Evolutionary conservation across 2,888 invertebrate species (phyloP).

Genomic region (Ptychoptera albimana): DNA sequence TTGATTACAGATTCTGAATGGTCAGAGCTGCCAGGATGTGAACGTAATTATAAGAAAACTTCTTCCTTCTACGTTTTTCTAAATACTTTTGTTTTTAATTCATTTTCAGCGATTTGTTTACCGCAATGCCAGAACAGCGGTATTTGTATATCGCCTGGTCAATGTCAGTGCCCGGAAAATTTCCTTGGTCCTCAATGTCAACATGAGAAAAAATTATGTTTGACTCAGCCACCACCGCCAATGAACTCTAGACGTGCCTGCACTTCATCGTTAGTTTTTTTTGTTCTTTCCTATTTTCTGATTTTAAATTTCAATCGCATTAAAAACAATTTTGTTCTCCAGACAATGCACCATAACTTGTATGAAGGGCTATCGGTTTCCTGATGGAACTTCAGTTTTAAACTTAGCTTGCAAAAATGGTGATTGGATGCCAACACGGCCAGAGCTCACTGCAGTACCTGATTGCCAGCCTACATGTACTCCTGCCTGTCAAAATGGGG

Average conservation of each 20-base stretch:
- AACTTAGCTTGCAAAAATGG: slow-evolving; percentile 54
- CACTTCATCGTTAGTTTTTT: slow-evolving; percentile 40
- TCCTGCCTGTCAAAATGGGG: slow-evolving; percentile 65
- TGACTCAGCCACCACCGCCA: slow-evolving; percentile 46
- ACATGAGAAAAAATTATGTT: slow-evolving; percentile 53
- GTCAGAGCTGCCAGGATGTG: slow-evolving; percentile 39
- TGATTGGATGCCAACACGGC: slow-evolving; percentile 49
- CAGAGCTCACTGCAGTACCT: slow-evolving; percentile 44
- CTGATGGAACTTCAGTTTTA: slow-evolving; percentile 50
- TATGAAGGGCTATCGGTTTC: slow-evolving; percentile 47
- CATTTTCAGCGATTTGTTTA: slow-evolving; percentile 49
- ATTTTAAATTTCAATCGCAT: not conserved
- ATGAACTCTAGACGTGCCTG: slow-evolving; percentile 48
- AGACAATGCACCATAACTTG: slow-evolving; percentile 55
- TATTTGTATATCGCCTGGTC: slow-evolving; percentile 56
- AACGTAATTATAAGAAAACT: slow-evolving; percentile 33
- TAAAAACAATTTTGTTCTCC: slow-evolving; percentile 11
- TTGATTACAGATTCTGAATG: slow-evolving; percentile 30
- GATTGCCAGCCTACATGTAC: slow-evolving; percentile 53
- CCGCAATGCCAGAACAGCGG: slow-evolving; percentile 68
- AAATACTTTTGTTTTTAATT: slow-evolving; percentile 6
- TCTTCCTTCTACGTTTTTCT: not conserved
- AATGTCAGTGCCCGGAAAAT: slow-evolving; percentile 58
- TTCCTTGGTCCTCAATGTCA: slow-evolving; percentile 60
- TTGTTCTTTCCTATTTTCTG: not conserved